phyloP scores from a whole-genome alignment of 2,113 vertebrate species.

The Diadophis punctatus region DNA sequence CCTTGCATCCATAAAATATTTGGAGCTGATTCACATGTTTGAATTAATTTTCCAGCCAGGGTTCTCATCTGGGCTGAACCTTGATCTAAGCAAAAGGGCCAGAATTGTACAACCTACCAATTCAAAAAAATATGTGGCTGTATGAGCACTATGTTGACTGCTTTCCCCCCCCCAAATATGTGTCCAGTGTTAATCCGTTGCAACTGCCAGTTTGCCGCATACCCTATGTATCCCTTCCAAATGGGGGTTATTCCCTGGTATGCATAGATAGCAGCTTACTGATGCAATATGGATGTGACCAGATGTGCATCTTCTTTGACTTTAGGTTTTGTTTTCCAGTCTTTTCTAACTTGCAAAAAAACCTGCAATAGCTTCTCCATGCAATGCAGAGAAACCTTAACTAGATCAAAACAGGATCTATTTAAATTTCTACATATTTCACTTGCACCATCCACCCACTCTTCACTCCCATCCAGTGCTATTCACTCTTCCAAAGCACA shows the following conservation, averaged over 20 bases:
- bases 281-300: not conserved
- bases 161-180: not conserved
- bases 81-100: not conserved
- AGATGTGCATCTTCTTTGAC: not conserved
- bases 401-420: not conserved
- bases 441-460: not conserved
- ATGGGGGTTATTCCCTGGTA: not conserved
- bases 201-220: not conserved
- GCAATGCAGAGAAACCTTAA: not conserved
- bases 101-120: not conserved
- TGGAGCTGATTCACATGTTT: not conserved
- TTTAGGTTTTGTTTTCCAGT: not conserved
- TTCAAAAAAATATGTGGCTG: not conserved
- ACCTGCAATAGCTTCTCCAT: not conserved
- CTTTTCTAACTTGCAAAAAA: not conserved
- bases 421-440: not conserved
- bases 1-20: not conserved
- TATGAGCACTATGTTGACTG: not conserved
- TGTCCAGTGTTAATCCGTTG: not conserved
- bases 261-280: not conserved
- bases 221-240: not conserved
- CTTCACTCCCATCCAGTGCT: not conserved
- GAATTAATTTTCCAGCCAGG: not conserved
- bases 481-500: not conserved
- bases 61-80: not conserved